Evolutionary conservation across 2,888 invertebrate species (phyloP), one percentile per base, ranked within the genome.

Genomic region (Corbicula japonica): DNA sequence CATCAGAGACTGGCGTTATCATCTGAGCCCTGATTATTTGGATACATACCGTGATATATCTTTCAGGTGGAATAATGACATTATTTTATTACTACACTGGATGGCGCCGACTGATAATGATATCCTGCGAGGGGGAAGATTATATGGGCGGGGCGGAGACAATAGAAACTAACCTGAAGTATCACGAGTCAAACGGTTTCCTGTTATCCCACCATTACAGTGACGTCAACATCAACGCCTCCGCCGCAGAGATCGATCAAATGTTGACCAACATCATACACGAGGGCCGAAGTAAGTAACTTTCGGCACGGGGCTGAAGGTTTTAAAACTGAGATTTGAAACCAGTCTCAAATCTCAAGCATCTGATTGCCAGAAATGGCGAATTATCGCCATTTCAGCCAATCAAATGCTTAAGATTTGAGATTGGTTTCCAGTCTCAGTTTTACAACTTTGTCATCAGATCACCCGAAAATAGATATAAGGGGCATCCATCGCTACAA

Each of bases 221-320:
- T 26, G 73, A 72, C 10, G 79, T 87, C 18, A 78, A 54, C 26
- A 58, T 35, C 0, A 80, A 80, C 34, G 78, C 75, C 6, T 72
- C 70, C 1, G 58, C 35, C 0, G 41, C 28, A 0, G 60, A 63
- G 18, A 85, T 90, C 8, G 82, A 82, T n/a, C 32, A 23, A 15
- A 87, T 89, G 58, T 84, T 85, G 18, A 73, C 66, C 15, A 74
- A 60, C 21, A 86, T 91, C 54, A 89, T 86, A 61, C 65, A 76
- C 28, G 91, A 91, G 71, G 90, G 88, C 2, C 85, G 92, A 87
- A 85, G 92, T 92, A 79, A 73, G 90, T n/a, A n/a, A n/a, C n/a
- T n/a, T n/a, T n/a, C n/a, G n/a, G n/a, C n/a, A n/a, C n/a, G n/a
- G n/a, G n/a, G n/a, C n/a, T n/a, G n/a, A n/a, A n/a, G n/a, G n/a